Evolutionary conservation across 2,113 vertebrate species (phyloP).

Genomic region (Thymallus thymallus): DNA sequence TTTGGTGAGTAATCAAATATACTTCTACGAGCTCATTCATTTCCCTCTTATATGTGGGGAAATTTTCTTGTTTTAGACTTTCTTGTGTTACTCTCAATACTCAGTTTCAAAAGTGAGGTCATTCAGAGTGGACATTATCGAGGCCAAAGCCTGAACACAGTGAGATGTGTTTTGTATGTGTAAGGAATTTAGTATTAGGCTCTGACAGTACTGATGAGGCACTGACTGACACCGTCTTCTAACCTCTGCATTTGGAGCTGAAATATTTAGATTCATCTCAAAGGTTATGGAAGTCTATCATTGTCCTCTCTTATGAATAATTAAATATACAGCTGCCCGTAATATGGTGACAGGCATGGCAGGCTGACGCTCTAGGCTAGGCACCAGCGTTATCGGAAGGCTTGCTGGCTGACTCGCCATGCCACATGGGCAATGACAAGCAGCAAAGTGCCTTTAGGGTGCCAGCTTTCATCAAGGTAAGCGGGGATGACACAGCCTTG

Average conservation of each 20-base stretch:
- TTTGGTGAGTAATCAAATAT: conserved; percentile 38
- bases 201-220: background rate
- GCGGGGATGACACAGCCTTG: conserved; percentile 57
- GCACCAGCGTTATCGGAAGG: no score
- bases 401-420: conserved; percentile 17
- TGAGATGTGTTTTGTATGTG: conserved; percentile 30
- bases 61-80: no score
- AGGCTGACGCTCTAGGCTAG: background rate
- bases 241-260: conserved; percentile 37
- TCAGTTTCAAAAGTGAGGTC: conserved; percentile 13
- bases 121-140: conserved; percentile 26
- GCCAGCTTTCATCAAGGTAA: conserved; percentile 64
- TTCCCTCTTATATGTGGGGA: background rate
- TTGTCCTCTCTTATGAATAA: conserved; percentile 45
- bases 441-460: conserved; percentile 59
- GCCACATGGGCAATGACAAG: conserved; percentile 48
- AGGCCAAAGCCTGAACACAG: conserved; percentile 27
- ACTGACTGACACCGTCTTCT: conserved; percentile 1
- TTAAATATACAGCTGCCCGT: conserved; percentile 45
- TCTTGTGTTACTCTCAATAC: background rate
- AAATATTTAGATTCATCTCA: conserved; percentile 31
- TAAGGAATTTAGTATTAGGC: conserved; percentile 42
- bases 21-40: conserved; percentile 31
- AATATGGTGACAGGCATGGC: conserved; percentile 23
- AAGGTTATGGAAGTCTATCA: conserved; percentile 27